These are phyloP conservation scores for Pasiphila rectangulata DNA, from an alignment of 2,888 invertebrate species.

Conservation along the genomic window DNA sequence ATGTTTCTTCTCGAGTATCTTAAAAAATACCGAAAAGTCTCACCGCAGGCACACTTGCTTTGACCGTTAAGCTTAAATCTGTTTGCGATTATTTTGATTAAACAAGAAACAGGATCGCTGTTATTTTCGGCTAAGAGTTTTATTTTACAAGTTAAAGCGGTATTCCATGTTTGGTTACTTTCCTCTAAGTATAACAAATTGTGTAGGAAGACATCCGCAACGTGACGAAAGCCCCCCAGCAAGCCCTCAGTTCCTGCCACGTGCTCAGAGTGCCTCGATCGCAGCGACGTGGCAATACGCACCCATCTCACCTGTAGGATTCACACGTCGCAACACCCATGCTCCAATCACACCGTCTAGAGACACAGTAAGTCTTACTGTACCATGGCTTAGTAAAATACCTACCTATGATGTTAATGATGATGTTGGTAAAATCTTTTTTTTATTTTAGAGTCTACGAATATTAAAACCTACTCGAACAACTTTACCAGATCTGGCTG, in stretches of 20 bases:
- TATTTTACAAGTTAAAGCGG: no score
- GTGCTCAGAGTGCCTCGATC: conserved; percentile 38
- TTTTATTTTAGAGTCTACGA: conserved; percentile 25
- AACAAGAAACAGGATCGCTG: no score
- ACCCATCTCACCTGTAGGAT: conserved; percentile 62
- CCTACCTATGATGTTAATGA: not conserved
- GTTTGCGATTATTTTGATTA: no score
- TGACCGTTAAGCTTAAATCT: no score
- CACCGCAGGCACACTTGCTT: no score
- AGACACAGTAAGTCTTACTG: conserved; percentile 43
- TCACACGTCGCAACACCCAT: conserved; percentile 44
- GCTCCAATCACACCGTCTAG: conserved; percentile 46
- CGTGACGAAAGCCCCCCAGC: conserved; percentile 68
- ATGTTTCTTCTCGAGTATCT: no score
- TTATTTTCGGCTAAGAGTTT: no score
- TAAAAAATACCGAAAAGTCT: no score
- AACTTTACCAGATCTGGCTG: not conserved
- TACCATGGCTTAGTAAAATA: not conserved
- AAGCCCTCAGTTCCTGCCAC: conserved; percentile 57
- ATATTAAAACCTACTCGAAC: conserved; percentile 43
- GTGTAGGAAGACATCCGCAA: conserved; percentile 37
- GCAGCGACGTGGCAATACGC: conserved; percentile 55
- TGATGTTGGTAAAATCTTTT: not conserved
- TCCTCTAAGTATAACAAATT: conserved; percentile 9
- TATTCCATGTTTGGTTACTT: no score